Base-by-base conservation (phyloP, 2,797 vertebrate species). In the Cebuella pygmaea region DNA sequence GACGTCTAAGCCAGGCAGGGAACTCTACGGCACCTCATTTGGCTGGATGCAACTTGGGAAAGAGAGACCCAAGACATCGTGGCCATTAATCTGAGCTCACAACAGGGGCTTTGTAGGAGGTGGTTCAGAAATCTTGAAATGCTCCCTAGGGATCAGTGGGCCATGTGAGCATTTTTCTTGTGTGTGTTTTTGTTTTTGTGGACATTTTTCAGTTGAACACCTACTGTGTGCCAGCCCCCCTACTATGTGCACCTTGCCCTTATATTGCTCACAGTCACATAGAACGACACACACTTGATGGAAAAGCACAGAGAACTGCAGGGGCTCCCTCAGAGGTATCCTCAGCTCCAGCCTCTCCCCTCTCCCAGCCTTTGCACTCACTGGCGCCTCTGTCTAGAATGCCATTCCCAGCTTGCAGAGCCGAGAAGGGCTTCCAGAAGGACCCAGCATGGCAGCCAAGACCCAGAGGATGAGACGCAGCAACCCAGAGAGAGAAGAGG, bases 371-470 rank as follows among this genome's bases (percentile, higher is more conserved):
- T 41, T 41, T 41, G 41, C 41, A 41, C 41, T 41, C 41, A 41
- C 41, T 41, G 41, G 41, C 41, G 41, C 41, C 41, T 41, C 41
- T 41, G 41, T 41, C 41, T 41, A 41, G 41, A 41, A 41, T 41
- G 41, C 41, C 41, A 41, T 41, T 41, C 19, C 48, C 67, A 48
- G 88, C 15, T 46, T 41, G 4, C 6, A 26, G 79, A 80, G 33
- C 39, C 27, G 1, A 3, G 44, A 15, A 86, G 13, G 9, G 0
- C 44, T 72, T 82, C 81, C 4, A 0, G 7, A 12, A 24, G 19
- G 30, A 59, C 11, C 8, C 55, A 52, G 33, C 85, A 10, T 48
- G 15, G 39, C 1, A 67, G 15, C 52, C 0, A 0, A 30, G 14
- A 10, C 72, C 30, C 0, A 79, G 59, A 90, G 20, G 9, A 3